Evolutionary conservation across 2,888 invertebrate genomes (phyloP).

Genomic region (Clusia tigrina): DNA sequence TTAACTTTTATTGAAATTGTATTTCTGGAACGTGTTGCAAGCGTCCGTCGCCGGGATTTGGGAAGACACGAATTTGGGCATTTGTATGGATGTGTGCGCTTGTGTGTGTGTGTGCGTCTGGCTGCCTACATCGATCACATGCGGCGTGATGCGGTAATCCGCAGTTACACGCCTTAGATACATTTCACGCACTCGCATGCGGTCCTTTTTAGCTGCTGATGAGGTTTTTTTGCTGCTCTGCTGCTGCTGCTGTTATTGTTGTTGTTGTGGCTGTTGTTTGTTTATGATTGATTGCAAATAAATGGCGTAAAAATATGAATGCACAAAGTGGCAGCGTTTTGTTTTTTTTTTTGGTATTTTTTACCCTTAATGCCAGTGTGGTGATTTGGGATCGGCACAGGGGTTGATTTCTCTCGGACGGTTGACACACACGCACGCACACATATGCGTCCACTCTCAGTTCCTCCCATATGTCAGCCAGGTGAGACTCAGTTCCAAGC

Average conservation of each 20-base stretch:
- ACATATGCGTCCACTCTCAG: too few species aligned
- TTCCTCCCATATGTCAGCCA: too few species aligned
- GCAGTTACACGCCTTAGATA: constrained; percentile 56
- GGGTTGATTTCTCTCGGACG: too few species aligned
- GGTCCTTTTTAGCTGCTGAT: constrained; percentile 43
- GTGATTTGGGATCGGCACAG: too few species aligned
- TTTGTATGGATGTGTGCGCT: neutral
- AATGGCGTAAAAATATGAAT: constrained; percentile 49
- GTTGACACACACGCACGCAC: too few species aligned
- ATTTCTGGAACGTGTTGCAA: constrained; percentile 6
- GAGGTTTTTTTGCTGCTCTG: neutral
- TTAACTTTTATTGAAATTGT: constrained; percentile 4
- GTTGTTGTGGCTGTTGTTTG: constrained; percentile 35
- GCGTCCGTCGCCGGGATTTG: neutral
- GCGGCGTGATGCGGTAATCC: constrained; percentile 55
- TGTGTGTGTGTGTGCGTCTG: neutral
- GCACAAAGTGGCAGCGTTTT: constrained; percentile 21
- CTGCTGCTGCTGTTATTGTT: neutral
- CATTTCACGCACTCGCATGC: constrained; percentile 45
- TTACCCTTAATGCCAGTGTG: constrained; percentile 49
- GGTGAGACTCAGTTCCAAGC: too few species aligned
- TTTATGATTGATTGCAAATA: constrained; percentile 57
- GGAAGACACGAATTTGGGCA: neutral
- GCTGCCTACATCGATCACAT: constrained; percentile 51
- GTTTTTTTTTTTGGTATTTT: constrained; percentile 42